Base-by-base conservation (phyloP, 2,113 vertebrate genomes). In the Callopanchax toddi region DNA sequence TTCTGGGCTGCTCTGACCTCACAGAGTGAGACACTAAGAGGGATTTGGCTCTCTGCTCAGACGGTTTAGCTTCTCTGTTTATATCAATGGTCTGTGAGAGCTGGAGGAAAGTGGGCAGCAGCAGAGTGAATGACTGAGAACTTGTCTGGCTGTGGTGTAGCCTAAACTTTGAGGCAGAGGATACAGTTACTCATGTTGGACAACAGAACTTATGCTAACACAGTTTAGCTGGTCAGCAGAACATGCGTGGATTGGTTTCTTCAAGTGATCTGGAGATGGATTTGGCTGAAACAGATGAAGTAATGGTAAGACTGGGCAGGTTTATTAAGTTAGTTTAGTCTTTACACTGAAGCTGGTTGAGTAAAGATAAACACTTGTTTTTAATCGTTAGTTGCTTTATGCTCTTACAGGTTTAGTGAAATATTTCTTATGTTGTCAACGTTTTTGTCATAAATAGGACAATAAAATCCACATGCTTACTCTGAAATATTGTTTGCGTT, bases 41-140 rank as follows among this genome's bases (percentile, higher is more conserved):
- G 90, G 88, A 90, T 91, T 91, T 89, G 87, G 71, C 81, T 71
- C 46, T 44, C 78, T 81, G 68, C 85, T 87, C 76, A 85, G 85
- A 86, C 79, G 72, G 74, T 89, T 89, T 87, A 89, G 86, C 86
- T 67, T 65, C 67, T 49, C 45, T 40, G 79, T 76, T 78, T 55
- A 84, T 85, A 80, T 86, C 63, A 66, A 49, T 59, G 78, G 76
- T 60, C 52, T 71, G 70, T 63, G 49, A 18, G 46, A 51, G 65
- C 46, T 42, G 49, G 23, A 39, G 44, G 63, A 29, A 59, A 52
- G 55, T 17, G 0, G 34, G 71, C 36, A 26, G 21, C 11, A n/a
- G 57, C 17, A 11, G 56, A 77, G 66, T 73, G 56, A 67, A 76
- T 50, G 75, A 78, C 36, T 32, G 56, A 32, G 29, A 6, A 3